phyloP scores from a whole-genome alignment of 2,888 invertebrate species.

The Notodonta ziczac region DNA sequence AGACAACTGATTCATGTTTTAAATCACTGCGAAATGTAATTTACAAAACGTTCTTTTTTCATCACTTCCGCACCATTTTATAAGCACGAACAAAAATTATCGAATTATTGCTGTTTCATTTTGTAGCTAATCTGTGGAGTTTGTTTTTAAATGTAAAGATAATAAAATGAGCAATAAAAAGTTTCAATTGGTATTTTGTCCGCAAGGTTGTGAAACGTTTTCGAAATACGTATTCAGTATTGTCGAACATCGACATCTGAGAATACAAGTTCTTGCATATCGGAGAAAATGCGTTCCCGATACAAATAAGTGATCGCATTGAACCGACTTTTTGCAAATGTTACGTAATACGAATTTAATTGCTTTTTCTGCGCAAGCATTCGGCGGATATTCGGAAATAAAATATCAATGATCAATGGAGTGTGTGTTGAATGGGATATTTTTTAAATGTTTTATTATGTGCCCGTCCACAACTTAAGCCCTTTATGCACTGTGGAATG shows the following conservation, averaged over 20 bases:
- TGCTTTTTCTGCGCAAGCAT: conserved; percentile 17
- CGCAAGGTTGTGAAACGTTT: not conserved
- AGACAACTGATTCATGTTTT: conserved; percentile 24
- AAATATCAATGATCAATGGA: conserved; percentile 17
- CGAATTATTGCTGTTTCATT: not conserved
- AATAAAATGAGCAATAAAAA: not conserved
- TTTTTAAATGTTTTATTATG: not conserved
- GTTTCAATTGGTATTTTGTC: not conserved
- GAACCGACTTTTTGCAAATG: conserved; percentile 23
- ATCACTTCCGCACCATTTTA: conserved; percentile 19
- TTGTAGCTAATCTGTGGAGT: not conserved
- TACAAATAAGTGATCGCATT: conserved; percentile 39
- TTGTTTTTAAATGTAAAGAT: not conserved
- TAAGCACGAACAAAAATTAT: conserved; percentile 17
- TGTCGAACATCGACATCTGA: conserved; percentile 11
- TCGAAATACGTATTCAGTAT: not conserved
- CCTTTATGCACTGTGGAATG: not conserved
- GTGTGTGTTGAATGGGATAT: conserved; percentile 12
- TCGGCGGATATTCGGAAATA: conserved; percentile 9
- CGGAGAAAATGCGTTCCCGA: conserved; percentile 39
- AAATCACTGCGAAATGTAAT: conserved; percentile 13
- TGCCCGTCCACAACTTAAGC: not conserved
- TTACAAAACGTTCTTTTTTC: conserved; percentile 15
- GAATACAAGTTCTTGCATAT: conserved; percentile 20
- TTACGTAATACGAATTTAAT: conserved; percentile 26